A percentile compares a stretch with the other conserved stretches of the same genome.
phyloP scores from a whole-genome alignment of 2,113 vertebrate species.

The Alouatta palliata region DNA sequence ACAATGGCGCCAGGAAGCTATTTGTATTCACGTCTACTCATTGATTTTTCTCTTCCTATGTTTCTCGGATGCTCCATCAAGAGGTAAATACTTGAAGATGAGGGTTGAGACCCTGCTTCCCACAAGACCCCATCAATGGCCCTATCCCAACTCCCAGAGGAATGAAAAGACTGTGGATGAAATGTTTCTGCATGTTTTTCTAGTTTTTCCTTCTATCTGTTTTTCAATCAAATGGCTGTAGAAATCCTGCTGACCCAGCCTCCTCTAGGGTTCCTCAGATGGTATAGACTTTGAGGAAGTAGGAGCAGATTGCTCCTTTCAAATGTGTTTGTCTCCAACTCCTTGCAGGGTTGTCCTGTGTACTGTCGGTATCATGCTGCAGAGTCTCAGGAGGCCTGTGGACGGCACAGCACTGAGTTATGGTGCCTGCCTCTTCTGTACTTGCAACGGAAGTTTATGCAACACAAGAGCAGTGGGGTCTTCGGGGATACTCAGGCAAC shows the following conservation, averaged over 20 bases:
- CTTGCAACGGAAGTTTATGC: fast-evolving
- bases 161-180: background rate
- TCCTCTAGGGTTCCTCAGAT: background rate
- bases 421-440: background rate
- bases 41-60: background rate
- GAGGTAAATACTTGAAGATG: too few species aligned
- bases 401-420: background rate
- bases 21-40: too few species aligned
- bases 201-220: background rate
- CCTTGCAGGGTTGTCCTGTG: background rate
- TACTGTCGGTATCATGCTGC: fast-evolving
- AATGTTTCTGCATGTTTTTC: background rate
- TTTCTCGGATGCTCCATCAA: fast-evolving
- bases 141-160: background rate
- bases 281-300: background rate
- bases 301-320: background rate
- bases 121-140: too few species aligned
- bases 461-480: background rate
- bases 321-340: background rate
- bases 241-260: background rate
- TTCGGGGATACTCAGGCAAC: background rate
- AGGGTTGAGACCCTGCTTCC: background rate
- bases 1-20: background rate
- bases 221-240: background rate
- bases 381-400: fast-evolving